Conservation (phyloP, 2,888 invertebrate genomes). For the Ornithoptera priamus region DNA sequence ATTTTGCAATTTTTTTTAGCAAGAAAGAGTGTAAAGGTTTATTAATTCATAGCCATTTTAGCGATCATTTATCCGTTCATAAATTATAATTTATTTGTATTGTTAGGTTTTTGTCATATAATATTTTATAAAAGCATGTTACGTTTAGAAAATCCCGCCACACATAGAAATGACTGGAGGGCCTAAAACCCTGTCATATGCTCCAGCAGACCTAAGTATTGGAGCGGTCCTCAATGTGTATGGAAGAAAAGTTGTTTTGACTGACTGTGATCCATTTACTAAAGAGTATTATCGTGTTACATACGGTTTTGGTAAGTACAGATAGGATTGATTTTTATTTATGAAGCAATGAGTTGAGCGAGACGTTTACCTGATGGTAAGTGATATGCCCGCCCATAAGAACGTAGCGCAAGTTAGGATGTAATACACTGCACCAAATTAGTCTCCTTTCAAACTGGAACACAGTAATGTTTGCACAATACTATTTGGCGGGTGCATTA, state of each 20-base stretch:
- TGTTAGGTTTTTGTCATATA: background rate
- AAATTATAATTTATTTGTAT: background rate
- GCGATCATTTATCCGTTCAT: background rate
- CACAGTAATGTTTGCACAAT: too few species aligned
- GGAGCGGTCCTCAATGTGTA: conserved; percentile 90
- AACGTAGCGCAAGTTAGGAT: too few species aligned
- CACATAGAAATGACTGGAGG: conserved; percentile 69
- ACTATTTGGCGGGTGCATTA: too few species aligned
- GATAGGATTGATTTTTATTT: background rate
- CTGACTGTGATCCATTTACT: conserved; percentile 92
- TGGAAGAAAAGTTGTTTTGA: conserved; percentile 89
- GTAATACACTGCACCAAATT: too few species aligned
- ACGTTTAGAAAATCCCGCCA: conserved; percentile 63
- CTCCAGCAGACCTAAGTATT: conserved; percentile 88
- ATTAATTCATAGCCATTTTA: background rate
- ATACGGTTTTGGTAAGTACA: conserved; percentile 79
- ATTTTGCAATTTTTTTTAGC: background rate
- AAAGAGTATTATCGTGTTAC: conserved; percentile 89
- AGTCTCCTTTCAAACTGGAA: too few species aligned
- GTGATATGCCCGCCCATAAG: too few species aligned
- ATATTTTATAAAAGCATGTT: background rate
- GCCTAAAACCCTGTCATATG: conserved; percentile 71
- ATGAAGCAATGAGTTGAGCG: background rate
- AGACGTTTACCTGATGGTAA: too few species aligned
- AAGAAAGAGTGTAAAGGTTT: background rate